phyloP scores from a whole-genome alignment of 2,797 vertebrate genomes.

The Trematomus bernacchii region DNA sequence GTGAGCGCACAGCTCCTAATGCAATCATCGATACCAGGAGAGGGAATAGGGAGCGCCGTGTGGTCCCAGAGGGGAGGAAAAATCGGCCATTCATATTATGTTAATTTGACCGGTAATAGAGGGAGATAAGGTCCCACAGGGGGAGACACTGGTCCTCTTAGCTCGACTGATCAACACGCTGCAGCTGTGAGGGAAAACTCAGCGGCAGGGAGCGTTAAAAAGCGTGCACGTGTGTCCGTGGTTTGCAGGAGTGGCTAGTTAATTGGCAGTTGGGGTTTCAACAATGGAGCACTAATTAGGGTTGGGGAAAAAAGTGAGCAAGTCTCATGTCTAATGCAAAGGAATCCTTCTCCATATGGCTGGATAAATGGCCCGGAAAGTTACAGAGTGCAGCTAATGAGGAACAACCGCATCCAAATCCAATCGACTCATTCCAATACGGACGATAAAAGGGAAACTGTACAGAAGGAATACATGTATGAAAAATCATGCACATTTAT shows the following conservation, averaged over 20 bases:
- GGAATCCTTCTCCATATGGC: slow-evolving; percentile 73
- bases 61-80: slow-evolving; percentile 57
- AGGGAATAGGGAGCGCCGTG: slow-evolving; percentile 57
- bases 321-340: slow-evolving; percentile 70
- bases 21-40: slow-evolving; percentile 69
- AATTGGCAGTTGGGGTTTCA: slow-evolving; percentile 75
- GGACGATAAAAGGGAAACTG: slow-evolving; percentile 38
- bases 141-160: slow-evolving; percentile 48
- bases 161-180: slow-evolving; percentile 66
- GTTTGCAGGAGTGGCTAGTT: slow-evolving; percentile 63
- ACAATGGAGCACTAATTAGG: slow-evolving; percentile 79
- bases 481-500: slow-evolving; percentile 62
- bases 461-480: slow-evolving; percentile 69
- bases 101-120: slow-evolving; percentile 73
- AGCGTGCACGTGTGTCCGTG: slow-evolving; percentile 22
- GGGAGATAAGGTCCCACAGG: slow-evolving; percentile 74
- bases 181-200: slow-evolving; percentile 56
- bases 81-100: slow-evolving; percentile 75
- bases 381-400: slow-evolving; percentile 65
- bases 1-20: slow-evolving; percentile 38
- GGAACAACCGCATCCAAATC: slow-evolving; percentile 46
- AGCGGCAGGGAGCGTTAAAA: slow-evolving; percentile 13
- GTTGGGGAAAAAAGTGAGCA: slow-evolving; percentile 36
- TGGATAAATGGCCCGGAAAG: slow-evolving; percentile 67
- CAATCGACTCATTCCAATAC: slow-evolving; percentile 28